Evolutionary conservation across 1,140 invertebrate species (phyloP).

Genomic region (Euborellia annulipes): DNA sequence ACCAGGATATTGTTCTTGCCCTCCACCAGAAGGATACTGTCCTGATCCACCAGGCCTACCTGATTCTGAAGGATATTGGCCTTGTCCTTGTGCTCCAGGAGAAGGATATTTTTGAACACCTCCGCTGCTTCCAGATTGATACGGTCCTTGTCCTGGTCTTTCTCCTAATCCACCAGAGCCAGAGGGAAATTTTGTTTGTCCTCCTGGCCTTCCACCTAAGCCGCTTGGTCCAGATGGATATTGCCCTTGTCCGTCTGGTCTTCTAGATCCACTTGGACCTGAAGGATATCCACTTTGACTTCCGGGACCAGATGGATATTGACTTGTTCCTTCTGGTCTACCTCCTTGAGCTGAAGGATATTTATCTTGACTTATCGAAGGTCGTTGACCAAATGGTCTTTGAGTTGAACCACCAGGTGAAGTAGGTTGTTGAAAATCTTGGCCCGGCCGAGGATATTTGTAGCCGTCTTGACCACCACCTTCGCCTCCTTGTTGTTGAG

Average conservation of each 20-base stretch:
- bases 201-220: neutral
- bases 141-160: constrained; percentile 6
- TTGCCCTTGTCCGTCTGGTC: constrained; percentile 6
- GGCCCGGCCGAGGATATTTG: constrained; percentile 11
- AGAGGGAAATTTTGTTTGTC: neutral
- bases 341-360: too few species aligned
- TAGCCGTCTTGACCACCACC: constrained; percentile 13
- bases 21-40: neutral
- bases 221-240: neutral
- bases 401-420: constrained; percentile 1
- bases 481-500: constrained; percentile 22
- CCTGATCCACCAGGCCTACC: neutral
- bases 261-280: neutral
- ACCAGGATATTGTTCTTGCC: neutral
- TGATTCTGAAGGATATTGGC: constrained; percentile 16
- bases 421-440: constrained; percentile 14
- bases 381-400: too few species aligned
- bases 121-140: constrained; percentile 10
- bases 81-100: too few species aligned
- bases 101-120: too few species aligned
- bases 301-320: constrained; percentile 5
- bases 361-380: constrained; percentile 17
- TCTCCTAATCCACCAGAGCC: constrained; percentile 8
- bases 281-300: constrained; percentile 5
- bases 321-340: neutral